Conservation (phyloP, 2,888 invertebrate species). For the Catocala sponsa region DNA sequence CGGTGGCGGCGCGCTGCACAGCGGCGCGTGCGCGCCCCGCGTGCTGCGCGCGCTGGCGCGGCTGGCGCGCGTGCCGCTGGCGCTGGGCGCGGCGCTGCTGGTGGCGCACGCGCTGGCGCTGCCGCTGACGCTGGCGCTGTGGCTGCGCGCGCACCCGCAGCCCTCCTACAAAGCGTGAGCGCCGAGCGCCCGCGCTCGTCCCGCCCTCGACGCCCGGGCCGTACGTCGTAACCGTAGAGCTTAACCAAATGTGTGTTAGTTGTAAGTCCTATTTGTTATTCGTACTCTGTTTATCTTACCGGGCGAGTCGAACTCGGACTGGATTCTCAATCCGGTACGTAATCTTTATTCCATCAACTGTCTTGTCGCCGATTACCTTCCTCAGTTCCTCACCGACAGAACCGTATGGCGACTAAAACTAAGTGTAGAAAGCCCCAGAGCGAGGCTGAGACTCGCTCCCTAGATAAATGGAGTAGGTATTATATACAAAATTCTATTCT, state of each 20-base stretch:
- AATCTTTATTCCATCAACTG: no score
- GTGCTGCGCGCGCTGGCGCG: slow-evolving; percentile 62
- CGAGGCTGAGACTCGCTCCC: background rate
- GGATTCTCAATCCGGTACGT: no score
- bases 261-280: slow-evolving; percentile 51
- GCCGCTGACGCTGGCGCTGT: slow-evolving; percentile 76
- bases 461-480: slow-evolving; percentile 19
- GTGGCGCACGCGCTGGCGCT: slow-evolving; percentile 72
- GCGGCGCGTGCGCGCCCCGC: slow-evolving; percentile 66
- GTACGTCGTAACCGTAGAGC: slow-evolving; percentile 41
- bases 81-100: slow-evolving; percentile 67
- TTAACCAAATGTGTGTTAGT: slow-evolving; percentile 70
- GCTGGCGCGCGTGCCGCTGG: slow-evolving; percentile 65
- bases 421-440: background rate
- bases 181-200: no score
- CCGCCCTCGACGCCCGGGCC: no score
- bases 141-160: slow-evolving; percentile 68
- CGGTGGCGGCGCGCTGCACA: slow-evolving; percentile 55
- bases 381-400: no score
- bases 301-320: background rate
- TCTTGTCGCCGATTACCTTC: no score
- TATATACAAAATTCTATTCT: slow-evolving; percentile 31
- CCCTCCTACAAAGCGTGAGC: slow-evolving; percentile 71
- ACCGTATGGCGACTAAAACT: no score
- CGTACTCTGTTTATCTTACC: slow-evolving; percentile 17